Percentiles rank a stretch among this genome's conserved stretches.
Conservation (phyloP, 2,113 vertebrate genomes). For the Peromyscus californicus region DNA sequence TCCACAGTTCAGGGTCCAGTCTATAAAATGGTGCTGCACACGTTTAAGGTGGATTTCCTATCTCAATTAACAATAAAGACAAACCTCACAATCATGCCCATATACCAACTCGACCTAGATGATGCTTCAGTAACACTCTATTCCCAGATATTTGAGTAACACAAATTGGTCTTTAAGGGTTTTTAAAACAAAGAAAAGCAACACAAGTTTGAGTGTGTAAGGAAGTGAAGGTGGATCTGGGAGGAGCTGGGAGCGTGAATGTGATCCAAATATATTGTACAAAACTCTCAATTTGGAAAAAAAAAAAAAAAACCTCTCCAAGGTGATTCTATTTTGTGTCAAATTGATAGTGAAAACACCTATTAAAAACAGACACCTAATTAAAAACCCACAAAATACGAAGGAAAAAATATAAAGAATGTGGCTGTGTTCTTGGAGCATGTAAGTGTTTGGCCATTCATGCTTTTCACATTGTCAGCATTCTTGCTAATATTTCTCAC, state of each 20-base stretch:
- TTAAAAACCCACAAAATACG: slow-evolving; percentile 28
- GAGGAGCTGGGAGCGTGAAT: background rate
- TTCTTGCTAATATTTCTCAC: background rate
- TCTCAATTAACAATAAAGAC: background rate
- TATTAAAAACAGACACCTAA: background rate
- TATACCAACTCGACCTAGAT: background rate
- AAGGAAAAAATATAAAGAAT: background rate
- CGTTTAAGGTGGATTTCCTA: background rate
- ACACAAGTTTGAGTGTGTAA: background rate
- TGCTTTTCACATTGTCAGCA: background rate
- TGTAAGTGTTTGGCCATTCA: background rate
- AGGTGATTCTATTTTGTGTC: background rate
- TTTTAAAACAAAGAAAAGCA: background rate
- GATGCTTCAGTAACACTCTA: background rate
- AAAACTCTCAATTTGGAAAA: background rate
- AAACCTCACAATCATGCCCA: background rate
- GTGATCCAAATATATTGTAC: background rate
- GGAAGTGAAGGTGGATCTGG: background rate
- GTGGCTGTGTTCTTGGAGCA: background rate
- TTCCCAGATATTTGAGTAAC: background rate
- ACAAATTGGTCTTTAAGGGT: background rate
- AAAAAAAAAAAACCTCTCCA: too few relatives aligned
- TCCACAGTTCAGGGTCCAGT: background rate
- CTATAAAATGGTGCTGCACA: background rate
- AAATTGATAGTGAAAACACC: background rate